Evolutionary conservation across 2,888 invertebrate species (phyloP).

Genomic region (Proisotoma minuta): DNA sequence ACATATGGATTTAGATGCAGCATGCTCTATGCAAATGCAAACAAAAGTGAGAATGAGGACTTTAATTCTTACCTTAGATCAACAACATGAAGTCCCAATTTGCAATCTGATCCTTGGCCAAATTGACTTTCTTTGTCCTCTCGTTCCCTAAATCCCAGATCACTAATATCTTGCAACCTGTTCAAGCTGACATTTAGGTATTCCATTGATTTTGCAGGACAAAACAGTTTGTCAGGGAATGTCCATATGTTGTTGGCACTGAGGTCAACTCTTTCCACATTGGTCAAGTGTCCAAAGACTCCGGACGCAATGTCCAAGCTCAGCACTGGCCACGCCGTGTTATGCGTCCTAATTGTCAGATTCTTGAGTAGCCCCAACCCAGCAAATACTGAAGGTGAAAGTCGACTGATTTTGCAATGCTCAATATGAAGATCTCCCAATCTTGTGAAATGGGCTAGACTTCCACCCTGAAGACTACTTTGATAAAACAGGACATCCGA

Average conservation of each 20-base stretch:
- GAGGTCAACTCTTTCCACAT: slow-evolving; percentile 76
- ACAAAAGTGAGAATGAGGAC: too few relatives aligned
- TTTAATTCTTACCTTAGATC: too few relatives aligned
- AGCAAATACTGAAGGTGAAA: slow-evolving; percentile 72
- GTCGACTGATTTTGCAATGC: slow-evolving; percentile 78
- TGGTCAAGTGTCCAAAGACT: slow-evolving; percentile 65
- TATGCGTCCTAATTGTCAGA: slow-evolving; percentile 77
- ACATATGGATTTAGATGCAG: too few relatives aligned
- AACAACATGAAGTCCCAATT: slow-evolving; percentile 72
- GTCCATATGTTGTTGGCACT: slow-evolving; percentile 87
- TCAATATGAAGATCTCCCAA: slow-evolving; percentile 74
- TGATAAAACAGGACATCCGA: slow-evolving; percentile 74
- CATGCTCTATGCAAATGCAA: too few relatives aligned
- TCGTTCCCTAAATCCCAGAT: slow-evolving; percentile 75
- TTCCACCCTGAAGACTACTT: slow-evolving; percentile 63
- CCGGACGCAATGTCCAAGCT: slow-evolving; percentile 73
- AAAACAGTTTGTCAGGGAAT: slow-evolving; percentile 78
- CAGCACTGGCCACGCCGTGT: slow-evolving; percentile 77
- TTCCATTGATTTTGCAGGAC: slow-evolving; percentile 72
- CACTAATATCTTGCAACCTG: slow-evolving; percentile 79
- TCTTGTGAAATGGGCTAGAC: slow-evolving; percentile 73
- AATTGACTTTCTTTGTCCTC: slow-evolving; percentile 31
- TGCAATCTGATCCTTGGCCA: slow-evolving; percentile 55
- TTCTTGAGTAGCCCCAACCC: slow-evolving; percentile 76
- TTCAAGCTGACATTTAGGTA: slow-evolving; percentile 81